Evolutionary conservation across 1,140 invertebrate species (phyloP), one percentile per base, ranked within the genome.

Genomic region (Hormaphis cornu): DNA sequence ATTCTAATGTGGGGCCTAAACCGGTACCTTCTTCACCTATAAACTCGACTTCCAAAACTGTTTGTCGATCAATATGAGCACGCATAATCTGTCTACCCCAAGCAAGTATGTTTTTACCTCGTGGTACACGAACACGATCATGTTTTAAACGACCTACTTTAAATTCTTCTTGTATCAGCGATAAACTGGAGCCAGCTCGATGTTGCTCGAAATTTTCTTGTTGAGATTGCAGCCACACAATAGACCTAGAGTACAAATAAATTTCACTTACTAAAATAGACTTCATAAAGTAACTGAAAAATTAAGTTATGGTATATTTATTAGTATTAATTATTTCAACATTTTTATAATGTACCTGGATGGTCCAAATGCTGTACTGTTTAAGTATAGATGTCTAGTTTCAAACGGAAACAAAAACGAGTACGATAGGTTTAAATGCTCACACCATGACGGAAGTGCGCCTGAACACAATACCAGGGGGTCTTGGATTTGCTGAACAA

Each of bases 391-490:
- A 76, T 95, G 90, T 71, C 97, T 80, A 0, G 94, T 98, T 75
- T 99, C 95, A 76, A 98, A 94, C 5, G 96, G 93, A 76, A 99
- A 93, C 53, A 99, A 80, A 84, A 98, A 98, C 0, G 96, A 95
- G 79, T 91, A 98, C 72, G 90, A 91, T 75, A 94, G 91, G 70
- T 94, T 95, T 1, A 99, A 80, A 77, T 93, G 87, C 76, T 94
- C 90, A 79, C 93, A 96, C 97, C 97, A 99, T 44, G 85, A 84
- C 1, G 97, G 96, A 69, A 97, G 81, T 26, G 95, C 92, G 71
- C 88, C 86, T 54, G 95, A 93, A 0, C 94, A 89, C 8, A 99
- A 80, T 0, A 97, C 93, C 28, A 99, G 79, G 0, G 95, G 93
- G 81, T 99, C 97, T 80, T 94, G 89, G 44, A 95, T 87, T 80